A percentile compares a stretch with the other conserved stretches of the same genome.
Conservation (phyloP, 37 sponge, comb jelly and placozoan genomes). For the Halichondria panicea region DNA sequence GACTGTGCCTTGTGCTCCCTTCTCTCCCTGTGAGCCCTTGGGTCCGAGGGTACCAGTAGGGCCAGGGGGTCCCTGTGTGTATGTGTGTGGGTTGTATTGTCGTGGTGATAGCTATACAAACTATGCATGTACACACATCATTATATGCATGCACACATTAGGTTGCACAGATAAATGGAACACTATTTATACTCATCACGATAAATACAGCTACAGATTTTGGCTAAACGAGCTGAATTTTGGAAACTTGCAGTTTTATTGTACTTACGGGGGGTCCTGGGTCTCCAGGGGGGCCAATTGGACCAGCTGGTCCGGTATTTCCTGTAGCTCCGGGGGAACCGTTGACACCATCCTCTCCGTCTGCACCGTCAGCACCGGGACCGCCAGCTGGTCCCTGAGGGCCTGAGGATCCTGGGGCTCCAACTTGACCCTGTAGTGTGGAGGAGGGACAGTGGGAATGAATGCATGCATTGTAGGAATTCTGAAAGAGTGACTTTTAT, state of each 20-base stretch:
- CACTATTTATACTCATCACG: too few species aligned
- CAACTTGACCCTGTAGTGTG: constrained; percentile 58
- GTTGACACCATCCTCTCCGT: constrained; percentile 46
- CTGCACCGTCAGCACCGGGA: constrained; percentile 48
- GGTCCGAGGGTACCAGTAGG: constrained; percentile 37
- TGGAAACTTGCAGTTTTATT: too few species aligned
- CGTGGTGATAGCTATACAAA: too few species aligned
- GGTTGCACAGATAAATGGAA: too few species aligned
- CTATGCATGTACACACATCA: too few species aligned
- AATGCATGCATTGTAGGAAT: too few species aligned
- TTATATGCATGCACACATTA: too few species aligned
- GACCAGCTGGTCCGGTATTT: constrained; percentile 49
- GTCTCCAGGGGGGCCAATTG: constrained; percentile 64
- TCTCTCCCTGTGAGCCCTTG: constrained; percentile 57
- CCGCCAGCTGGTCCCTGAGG: constrained; percentile 39
- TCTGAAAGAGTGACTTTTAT: too few species aligned
- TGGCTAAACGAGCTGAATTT: not conserved
- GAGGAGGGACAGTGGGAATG: too few species aligned
- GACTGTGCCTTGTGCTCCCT: constrained; percentile 37
- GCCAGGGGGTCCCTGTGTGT: constrained; percentile 56
- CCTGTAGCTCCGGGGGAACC: constrained; percentile 49
- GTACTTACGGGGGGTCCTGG: constrained; percentile 45
- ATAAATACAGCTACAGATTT: too few species aligned
- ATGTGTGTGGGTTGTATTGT: too few species aligned
- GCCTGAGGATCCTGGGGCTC: constrained; percentile 25